Evolutionary conservation across 2,888 invertebrate species (phyloP), one percentile per base, ranked within the genome.

Genomic region (Stomorhina lunata): DNA sequence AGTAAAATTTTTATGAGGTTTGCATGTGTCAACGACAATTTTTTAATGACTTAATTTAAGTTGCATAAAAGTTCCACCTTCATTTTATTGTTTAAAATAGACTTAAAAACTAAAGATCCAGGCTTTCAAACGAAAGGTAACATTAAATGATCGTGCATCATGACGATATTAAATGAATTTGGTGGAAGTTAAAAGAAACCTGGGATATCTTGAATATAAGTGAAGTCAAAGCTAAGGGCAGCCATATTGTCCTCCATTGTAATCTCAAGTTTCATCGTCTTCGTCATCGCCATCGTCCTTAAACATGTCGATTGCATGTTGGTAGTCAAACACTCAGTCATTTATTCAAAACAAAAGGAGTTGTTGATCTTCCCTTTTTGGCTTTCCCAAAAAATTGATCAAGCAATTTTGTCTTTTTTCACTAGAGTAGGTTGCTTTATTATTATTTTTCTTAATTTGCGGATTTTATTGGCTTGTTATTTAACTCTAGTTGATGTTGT

Each of bases 1-100:
- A 37, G 20, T 12, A 32, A 40, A 4, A 17, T 45, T 66, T 55
- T 79, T 45, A 45, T 71, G 55, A 34, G 4, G 59, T 65, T 78
- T 82, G 79, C 79, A 82, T 82, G 82, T 82, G 71, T 66, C 79
- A 76, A 79, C 66, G 57, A 72, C 53, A 40, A 82, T 66, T 88
- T 89, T 89, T 89, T 89, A 89, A 89, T 89, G 89, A 88, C 89
- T 89, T 89, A 89, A 89, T 89, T 89, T 89, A 89, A 88, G 88
- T 89, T 87, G 85, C 87, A 88, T 88, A 88, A 88, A 88, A 88
- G 88, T 88, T 87, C 87, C 88, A 88, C 87, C 88, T 88, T 88
- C 88, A 86, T 88, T n/a, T 89, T 88, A 88, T 89, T 88, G 87
- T 88, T 88, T 88, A 86, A 85, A 85, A 81, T 82, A 76, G 66